Evolutionary conservation across 2,888 invertebrate genomes (phyloP).

Genomic region (Oxystoma pomonae): DNA sequence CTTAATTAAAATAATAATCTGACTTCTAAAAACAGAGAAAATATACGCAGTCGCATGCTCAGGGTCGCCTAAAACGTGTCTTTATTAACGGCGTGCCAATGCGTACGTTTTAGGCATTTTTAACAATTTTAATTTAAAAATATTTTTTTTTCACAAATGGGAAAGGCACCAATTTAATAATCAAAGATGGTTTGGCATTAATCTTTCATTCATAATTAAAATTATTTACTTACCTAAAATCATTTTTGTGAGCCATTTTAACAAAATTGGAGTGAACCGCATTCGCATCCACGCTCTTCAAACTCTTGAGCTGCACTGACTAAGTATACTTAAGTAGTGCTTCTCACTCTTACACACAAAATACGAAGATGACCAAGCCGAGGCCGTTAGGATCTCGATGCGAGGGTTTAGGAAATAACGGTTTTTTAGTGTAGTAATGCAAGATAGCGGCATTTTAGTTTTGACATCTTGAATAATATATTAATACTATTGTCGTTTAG

Average conservation of each 20-base stretch:
- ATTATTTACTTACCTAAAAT: constrained; percentile 3
- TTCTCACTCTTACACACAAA: neutral
- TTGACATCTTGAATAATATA: neutral
- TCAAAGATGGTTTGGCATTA: too few relatives aligned
- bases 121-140: too few relatives aligned
- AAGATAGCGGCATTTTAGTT: constrained; percentile 4
- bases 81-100: too few relatives aligned
- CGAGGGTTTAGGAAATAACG: constrained; percentile 1
- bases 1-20: neutral
- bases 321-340: neutral
- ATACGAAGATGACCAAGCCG: neutral
- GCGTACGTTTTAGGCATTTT: too few relatives aligned
- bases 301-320: neutral
- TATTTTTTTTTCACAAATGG: too few relatives aligned
- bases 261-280: neutral
- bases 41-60: neutral
- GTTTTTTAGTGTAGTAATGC: constrained; percentile 1
- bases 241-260: neutral
- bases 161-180: too few relatives aligned
- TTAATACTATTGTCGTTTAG: neutral
- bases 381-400: neutral
- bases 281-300: neutral
- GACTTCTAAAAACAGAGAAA: neutral
- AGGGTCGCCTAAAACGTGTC: too few relatives aligned
- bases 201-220: too few relatives aligned